Evolutionary conservation across 2,888 invertebrate species (phyloP).

Genomic region (Cryptocephalus primarius): DNA sequence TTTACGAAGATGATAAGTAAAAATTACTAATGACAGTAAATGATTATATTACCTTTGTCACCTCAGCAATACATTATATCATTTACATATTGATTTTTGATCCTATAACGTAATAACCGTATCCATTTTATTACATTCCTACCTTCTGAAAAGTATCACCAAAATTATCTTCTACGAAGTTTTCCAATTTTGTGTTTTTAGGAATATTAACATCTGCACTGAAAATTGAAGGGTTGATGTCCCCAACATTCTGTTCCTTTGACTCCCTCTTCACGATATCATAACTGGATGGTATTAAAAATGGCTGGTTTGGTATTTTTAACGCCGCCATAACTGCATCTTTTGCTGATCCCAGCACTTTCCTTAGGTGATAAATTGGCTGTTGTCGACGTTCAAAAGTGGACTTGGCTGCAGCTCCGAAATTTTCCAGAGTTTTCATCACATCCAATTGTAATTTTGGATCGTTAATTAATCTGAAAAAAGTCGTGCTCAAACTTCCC

Average conservation of each 20-base stretch:
- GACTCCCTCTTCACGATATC: conserved; percentile 22
- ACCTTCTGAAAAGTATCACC: conserved; percentile 20
- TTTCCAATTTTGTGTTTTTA: too few species aligned
- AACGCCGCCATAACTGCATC: conserved; percentile 29
- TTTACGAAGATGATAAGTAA: too few species aligned
- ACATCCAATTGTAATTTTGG: conserved; percentile 30
- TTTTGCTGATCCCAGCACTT: conserved; percentile 30
- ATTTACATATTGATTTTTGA: neutral
- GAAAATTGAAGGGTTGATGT: conserved; percentile 8
- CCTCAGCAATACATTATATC: neutral
- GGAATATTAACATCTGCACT: neutral
- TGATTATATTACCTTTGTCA: too few species aligned
- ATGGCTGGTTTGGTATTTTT: conserved; percentile 29
- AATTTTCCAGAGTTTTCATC: conserved; percentile 32
- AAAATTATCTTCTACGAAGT: conserved; percentile 9
- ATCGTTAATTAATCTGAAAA: conserved; percentile 21
- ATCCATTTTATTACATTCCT: neutral
- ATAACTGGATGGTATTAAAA: conserved; percentile 31
- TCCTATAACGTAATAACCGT: neutral
- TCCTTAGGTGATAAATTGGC: conserved; percentile 32
- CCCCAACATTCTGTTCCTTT: conserved; percentile 1
- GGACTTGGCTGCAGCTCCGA: conserved; percentile 28
- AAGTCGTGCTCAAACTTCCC: neutral
- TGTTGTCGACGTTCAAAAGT: conserved; percentile 31
- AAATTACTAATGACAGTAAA: too few species aligned